Base-by-base conservation (phyloP, 2,113 vertebrate genomes). In the Sinosuthora webbiana region DNA sequence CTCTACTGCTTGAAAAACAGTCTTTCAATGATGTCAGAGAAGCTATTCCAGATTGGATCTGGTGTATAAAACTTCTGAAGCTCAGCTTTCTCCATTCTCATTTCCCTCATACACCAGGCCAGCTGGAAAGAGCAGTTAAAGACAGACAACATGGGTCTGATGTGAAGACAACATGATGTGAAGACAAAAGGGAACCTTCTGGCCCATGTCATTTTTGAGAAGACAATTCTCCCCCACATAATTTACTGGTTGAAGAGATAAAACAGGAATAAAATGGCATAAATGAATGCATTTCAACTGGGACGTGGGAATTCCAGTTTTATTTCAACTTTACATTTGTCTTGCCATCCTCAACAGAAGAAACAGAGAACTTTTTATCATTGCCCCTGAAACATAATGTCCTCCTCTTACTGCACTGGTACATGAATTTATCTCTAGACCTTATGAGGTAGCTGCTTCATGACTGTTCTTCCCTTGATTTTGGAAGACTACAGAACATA, bases 121-220 rank as follows among this genome's bases (percentile, higher is more conserved):
- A 79, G 20, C n/a, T 65, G n/a, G 45, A 55, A 71, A 83, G 55
- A 77, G 22, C 16, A 50, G 31, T 35, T 62, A 15, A 49, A 76
- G 49, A 31, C 16, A 49, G 49, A 47, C 13, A 57, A 21, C 10
- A 3, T 0, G 7, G 42, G 22, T 55, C 37, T 77, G 50, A 80
- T n/a, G n/a, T n/a, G n/a, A 85, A 62, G 16, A n/a, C 19, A 84
- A 13, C 1, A 1, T 1, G 3, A 5, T 1, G 1, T 28, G 37
- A 15, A 49, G 50, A n/a, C 9, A 31, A 37, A 64, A 56, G 22
- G 22, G 35, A 84, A 13, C 3, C 2, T 78, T 75, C 53, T 53
- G 37, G 5, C 21, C 31, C 22, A 5, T 17, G 11, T 7, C 59
- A 77, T 10, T 4, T 76, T 69, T 62, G 30, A 44, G 45, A 73